A percentile compares a stretch with the other conserved stretches of the same genome.
Evolutionary conservation across 64 coral and sea anemone species (phyloP).

Genomic region (Acropora tenuis): DNA sequence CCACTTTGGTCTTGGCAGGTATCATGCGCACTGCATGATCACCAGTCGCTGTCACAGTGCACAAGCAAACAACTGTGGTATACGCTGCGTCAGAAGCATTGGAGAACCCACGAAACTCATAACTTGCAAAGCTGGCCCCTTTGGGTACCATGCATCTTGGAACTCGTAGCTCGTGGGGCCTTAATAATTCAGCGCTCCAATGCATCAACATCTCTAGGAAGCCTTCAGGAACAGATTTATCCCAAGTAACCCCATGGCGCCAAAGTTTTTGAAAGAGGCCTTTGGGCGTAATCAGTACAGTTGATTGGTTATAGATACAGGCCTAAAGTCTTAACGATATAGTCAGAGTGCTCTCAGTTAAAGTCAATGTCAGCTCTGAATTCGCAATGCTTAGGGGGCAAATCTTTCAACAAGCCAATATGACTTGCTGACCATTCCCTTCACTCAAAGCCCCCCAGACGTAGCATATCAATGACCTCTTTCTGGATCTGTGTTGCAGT

Average conservation of each 20-base stretch:
- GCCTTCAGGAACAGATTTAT: slow-evolving; percentile 21
- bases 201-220: neutral
- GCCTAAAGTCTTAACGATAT: neutral
- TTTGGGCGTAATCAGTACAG: slow-evolving; percentile 30
- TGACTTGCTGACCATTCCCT: slow-evolving; percentile 16
- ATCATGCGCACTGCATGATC: too few species aligned
- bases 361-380: neutral
- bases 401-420: neutral
- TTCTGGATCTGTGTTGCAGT: slow-evolving; percentile 25
- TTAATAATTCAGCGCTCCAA: neutral
- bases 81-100: slow-evolving; percentile 47
- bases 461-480: slow-evolving; percentile 35
- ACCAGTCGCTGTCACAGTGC: neutral
- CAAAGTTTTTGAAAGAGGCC: slow-evolving; percentile 42
- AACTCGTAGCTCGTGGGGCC: neutral
- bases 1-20: too few species aligned
- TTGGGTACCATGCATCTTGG: slow-evolving; percentile 18
- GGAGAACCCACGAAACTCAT: slow-evolving; percentile 37
- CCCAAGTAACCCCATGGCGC: slow-evolving; percentile 6
- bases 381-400: slow-evolving; percentile 5
- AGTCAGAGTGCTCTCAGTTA: slow-evolving; percentile 1
- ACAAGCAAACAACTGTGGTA: slow-evolving; percentile 11
- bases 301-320: neutral
- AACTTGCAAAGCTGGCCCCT: neutral
- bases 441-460: slow-evolving; percentile 28